A percentile compares a stretch with the other conserved stretches of the same genome.
Evolutionary conservation across 2,888 invertebrate genomes (phyloP).

Genomic region (Acholoe squamosa): DNA sequence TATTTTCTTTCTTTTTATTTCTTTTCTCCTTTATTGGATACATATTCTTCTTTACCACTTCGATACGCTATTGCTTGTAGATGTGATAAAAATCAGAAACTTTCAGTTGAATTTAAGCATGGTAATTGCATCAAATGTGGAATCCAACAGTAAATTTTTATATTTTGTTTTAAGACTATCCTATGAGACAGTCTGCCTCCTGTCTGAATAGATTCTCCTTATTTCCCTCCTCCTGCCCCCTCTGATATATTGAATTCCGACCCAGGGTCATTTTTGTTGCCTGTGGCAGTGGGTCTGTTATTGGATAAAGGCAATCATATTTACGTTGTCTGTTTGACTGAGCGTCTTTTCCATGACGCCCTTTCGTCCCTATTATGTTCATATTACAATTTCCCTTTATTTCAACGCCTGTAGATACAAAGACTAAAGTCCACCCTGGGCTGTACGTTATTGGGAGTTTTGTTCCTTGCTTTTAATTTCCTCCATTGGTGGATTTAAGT

Average conservation of each 20-base stretch:
- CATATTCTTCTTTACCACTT: too few species aligned
- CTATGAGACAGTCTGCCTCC: not conserved
- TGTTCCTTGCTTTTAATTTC: too few species aligned
- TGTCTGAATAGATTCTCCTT: not conserved
- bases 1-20: too few species aligned
- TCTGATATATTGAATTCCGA: conserved; percentile 21
- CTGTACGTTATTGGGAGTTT: too few species aligned
- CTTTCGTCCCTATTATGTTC: not conserved
- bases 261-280: not conserved
- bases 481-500: too few species aligned
- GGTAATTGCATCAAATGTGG: not conserved
- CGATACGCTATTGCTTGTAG: too few species aligned
- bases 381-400: not conserved
- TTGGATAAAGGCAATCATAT: conserved; percentile 36
- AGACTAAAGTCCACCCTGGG: too few species aligned
- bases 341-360: not conserved
- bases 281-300: not conserved
- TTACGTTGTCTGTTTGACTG: not conserved
- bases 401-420: too few species aligned
- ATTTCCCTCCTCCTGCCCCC: not conserved
- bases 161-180: not conserved
- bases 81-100: too few species aligned
- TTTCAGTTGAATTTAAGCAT: not conserved
- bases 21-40: too few species aligned
- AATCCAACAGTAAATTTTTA: not conserved